Base-by-base conservation (phyloP, 2,797 vertebrate species). In the Buphagus erythrorhynchus region DNA sequence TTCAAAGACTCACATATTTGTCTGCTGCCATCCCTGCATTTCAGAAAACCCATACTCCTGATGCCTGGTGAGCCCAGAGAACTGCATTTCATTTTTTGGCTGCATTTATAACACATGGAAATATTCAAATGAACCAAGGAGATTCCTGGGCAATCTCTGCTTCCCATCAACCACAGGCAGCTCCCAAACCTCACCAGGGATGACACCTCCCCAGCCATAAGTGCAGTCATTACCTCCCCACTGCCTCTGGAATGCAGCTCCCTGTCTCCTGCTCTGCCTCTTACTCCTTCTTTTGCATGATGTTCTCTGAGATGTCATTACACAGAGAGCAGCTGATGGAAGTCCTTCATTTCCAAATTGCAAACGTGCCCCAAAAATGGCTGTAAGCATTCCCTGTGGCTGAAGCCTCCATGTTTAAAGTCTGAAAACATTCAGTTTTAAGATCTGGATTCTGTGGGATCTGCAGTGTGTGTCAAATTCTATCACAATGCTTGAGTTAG, bases 71-170 rank as follows among this genome's bases (percentile, higher is more conserved):
- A 95, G 82, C 66, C 67, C 72, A 22, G 40, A 85, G 31, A 76
- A 55, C 18, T 43, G 78, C 36, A 5, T 16, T 57, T 46, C 18
- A 38, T 48, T 72, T 86, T 80, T 42, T 51, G 35, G n/a, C 66
- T 92, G 62, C 42, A 48, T 91, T 86, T 83, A 19, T 62, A 90
- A 90, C 13, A 57, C 20, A 54, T 13, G 45, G 63, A 74, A 82
- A 85, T 62, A 82, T 38, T 63, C 49, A 85, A 74, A 94, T 5
- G 67, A 92, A 66, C 5, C 31, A 36, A 52, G 68, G 67, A 92
- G 86, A 95, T 82, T 90, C 83, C 83, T 49, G 12, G 38, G 81
- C 92, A 93, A 96, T 96, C 92, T 94, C 84, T 77, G 92, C 61
- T 91, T 46, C 17, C 66, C 86, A 93, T 96, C 93, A 95, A 18